A percentile compares a stretch with the other conserved stretches of the same genome.
These are phyloP conservation scores for Drosophila pruinosa DNA, from an alignment of 1,140 invertebrate genomes.

Conservation along the genomic window DNA sequence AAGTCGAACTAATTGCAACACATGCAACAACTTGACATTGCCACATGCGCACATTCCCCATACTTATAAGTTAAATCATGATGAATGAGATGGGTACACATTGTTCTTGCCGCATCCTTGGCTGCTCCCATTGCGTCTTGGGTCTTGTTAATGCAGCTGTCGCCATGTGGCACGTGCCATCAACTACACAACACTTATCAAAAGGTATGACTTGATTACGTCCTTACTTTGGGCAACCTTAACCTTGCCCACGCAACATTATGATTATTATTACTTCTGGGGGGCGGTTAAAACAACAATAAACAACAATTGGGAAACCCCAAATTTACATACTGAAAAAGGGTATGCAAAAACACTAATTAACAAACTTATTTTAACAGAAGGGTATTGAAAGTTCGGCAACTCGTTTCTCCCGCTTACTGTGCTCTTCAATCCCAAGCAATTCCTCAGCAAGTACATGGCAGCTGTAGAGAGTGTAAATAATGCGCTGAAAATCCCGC, in stretches of 20 bases:
- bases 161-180: constrained; percentile 15
- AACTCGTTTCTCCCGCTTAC: neutral
- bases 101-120: constrained; percentile 11
- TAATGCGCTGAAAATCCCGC: constrained; percentile 67
- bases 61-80: constrained; percentile 52
- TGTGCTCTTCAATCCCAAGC: constrained; percentile 12
- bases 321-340: neutral
- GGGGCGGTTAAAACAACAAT: too few relatives aligned
- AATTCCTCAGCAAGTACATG: constrained; percentile 49
- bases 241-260: too few relatives aligned
- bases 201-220: neutral
- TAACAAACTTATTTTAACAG: neutral
- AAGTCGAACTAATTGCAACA: constrained; percentile 61
- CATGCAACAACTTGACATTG: constrained; percentile 48
- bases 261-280: neutral
- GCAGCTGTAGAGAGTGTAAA: constrained; percentile 26
- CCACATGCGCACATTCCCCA: constrained; percentile 45
- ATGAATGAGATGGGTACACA: constrained; percentile 31
- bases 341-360: neutral
- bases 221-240: neutral
- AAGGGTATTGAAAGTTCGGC: neutral
- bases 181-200: neutral
- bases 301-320: too few relatives aligned
- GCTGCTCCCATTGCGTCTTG: neutral
- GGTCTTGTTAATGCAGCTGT: constrained; percentile 28